phyloP scores from a whole-genome alignment of 2,888 invertebrate genomes.

The Thymelicus sylvestris region DNA sequence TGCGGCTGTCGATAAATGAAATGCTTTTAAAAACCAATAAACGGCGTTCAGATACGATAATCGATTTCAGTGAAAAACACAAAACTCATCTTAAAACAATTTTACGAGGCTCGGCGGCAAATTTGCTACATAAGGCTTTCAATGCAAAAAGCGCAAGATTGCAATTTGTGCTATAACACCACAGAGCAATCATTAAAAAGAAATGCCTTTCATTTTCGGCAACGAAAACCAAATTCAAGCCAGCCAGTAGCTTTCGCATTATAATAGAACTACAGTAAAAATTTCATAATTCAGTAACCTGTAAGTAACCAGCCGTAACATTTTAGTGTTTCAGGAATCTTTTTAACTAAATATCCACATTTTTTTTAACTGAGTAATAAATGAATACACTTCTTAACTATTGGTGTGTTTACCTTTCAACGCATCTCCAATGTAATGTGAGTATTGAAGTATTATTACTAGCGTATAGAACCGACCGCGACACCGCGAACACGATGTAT shows the following conservation, averaged over 20 bases:
- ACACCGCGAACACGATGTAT: too few relatives aligned
- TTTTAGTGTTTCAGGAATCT: too few relatives aligned
- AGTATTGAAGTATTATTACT: too few relatives aligned
- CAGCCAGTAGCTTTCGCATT: background rate
- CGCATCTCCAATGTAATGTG: too few relatives aligned
- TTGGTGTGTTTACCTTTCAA: too few relatives aligned
- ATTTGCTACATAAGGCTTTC: constrained; percentile 36
- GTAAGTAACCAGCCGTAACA: too few relatives aligned
- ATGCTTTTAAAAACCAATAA: constrained; percentile 38
- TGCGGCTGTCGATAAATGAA: constrained; percentile 25
- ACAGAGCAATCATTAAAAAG: constrained; percentile 18
- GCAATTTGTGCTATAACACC: constrained; percentile 28
- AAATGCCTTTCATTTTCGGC: constrained; percentile 7
- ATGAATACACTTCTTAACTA: too few relatives aligned
- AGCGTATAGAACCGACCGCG: too few relatives aligned
- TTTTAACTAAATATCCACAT: too few relatives aligned
- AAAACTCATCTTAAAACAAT: constrained; percentile 32
- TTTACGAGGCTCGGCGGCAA: constrained; percentile 35
- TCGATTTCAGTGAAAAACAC: constrained; percentile 31
- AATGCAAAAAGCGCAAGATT: constrained; percentile 17
- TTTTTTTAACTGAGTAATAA: too few relatives aligned
- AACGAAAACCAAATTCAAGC: background rate
- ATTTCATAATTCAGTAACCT: too few relatives aligned
- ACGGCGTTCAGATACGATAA: constrained; percentile 32
- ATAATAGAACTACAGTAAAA: background rate